These are phyloP conservation scores for Caenorhabditis auriculariae DNA, from an alignment of 2,888 invertebrate genomes.

Conservation along the genomic window DNA sequence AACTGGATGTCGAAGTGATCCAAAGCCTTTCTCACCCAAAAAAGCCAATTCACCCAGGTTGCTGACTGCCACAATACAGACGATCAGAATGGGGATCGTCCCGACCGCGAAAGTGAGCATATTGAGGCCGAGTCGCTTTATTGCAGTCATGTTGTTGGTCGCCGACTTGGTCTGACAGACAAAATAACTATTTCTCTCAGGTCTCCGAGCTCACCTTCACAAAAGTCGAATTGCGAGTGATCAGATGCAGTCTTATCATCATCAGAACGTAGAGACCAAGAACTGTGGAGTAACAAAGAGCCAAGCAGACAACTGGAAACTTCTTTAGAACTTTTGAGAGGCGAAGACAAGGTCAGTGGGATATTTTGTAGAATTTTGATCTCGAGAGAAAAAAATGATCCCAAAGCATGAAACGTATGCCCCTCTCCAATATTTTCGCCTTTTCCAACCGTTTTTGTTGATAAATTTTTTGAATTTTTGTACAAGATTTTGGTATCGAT, in stretches of 20 bases:
- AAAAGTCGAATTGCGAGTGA: constrained; percentile 16
- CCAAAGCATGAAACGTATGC: too few species aligned
- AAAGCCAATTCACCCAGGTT: constrained; percentile 37
- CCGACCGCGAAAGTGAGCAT: constrained; percentile 49
- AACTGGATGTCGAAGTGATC: background rate
- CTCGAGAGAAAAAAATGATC: too few species aligned
- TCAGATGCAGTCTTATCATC: constrained; percentile 25
- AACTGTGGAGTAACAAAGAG: constrained; percentile 44
- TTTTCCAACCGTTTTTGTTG: background rate
- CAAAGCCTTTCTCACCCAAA: constrained; percentile 26
- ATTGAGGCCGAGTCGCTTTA: constrained; percentile 52
- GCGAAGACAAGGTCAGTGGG: too few species aligned
- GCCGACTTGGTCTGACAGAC: too few species aligned
- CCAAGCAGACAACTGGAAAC: constrained; percentile 35
- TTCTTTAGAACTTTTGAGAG: too few species aligned
- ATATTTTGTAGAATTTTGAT: too few species aligned
- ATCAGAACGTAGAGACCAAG: constrained; percentile 45
- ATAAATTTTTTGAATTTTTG: background rate
- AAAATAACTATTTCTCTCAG: too few species aligned
- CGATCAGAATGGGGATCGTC: constrained; percentile 47
- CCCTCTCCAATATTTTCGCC: too few species aligned
- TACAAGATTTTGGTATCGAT: background rate
- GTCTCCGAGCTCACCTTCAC: constrained; percentile 18
- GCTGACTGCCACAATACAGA: constrained; percentile 49
- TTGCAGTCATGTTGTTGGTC: constrained; percentile 34